phyloP scores from a whole-genome alignment of 2,888 invertebrate species.

The Blastobasis adustella region DNA sequence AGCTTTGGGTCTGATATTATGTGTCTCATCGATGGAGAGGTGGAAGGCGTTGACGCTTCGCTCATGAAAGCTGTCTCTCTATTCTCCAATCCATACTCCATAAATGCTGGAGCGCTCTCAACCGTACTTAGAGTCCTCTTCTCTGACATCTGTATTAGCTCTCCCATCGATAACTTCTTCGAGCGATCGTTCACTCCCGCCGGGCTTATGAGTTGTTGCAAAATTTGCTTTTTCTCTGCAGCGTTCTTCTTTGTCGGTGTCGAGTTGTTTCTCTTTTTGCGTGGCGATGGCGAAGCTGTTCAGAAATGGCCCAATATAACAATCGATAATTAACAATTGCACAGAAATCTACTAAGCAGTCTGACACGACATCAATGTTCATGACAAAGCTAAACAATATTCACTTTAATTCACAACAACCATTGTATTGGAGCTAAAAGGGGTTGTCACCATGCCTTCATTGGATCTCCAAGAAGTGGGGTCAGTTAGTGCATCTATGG shows the following conservation, averaged over 20 bases:
- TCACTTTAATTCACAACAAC: constrained; percentile 24
- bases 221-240: constrained; percentile 85
- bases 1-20: constrained; percentile 79
- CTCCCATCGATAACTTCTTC: constrained; percentile 80
- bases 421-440: constrained; percentile 12
- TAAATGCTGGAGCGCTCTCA: constrained; percentile 65
- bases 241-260: constrained; percentile 85
- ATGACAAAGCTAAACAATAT: constrained; percentile 47
- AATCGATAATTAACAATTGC: constrained; percentile 5
- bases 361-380: constrained; percentile 42
- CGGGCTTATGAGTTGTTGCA: constrained; percentile 85
- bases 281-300: constrained; percentile 84
- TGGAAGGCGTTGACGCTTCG: constrained; percentile 65
- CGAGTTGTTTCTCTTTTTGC: constrained; percentile 86
- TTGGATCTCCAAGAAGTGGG: constrained; percentile 18
- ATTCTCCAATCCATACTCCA: constrained; percentile 63
- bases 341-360: constrained; percentile 32
- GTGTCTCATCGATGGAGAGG: constrained; percentile 73
- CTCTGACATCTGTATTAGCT: constrained; percentile 84
- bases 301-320: constrained; percentile 18
- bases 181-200: constrained; percentile 77
- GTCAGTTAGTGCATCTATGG: constrained; percentile 44
- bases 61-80: constrained; percentile 78
- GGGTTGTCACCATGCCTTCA: constrained; percentile 42
- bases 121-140: constrained; percentile 64